Evolutionary conservation across 2,797 vertebrate species (phyloP).

Genomic region (Lophius americanus): DNA sequence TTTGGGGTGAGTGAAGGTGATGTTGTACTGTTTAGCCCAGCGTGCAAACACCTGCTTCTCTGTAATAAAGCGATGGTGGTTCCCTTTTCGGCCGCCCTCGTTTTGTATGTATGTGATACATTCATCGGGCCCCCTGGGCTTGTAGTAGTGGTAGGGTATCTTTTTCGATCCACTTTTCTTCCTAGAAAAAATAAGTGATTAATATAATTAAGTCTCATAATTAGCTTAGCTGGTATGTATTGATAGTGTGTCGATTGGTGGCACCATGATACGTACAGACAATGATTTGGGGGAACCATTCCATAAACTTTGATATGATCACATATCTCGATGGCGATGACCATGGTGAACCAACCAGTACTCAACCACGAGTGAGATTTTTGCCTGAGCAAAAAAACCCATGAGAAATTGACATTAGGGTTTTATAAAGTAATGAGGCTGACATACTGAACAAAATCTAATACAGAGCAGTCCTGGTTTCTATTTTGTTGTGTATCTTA

Average conservation of each 20-base stretch:
- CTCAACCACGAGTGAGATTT: slow-evolving; percentile 97
- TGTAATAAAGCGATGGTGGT: slow-evolving; percentile 98
- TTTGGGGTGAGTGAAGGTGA: slow-evolving; percentile 90
- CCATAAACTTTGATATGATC: slow-evolving; percentile 94
- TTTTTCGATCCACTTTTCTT: slow-evolving; percentile 81
- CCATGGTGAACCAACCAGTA: slow-evolving; percentile 99
- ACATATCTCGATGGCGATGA: slow-evolving; percentile 93
- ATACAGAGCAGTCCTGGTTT: too few species aligned
- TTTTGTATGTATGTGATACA: slow-evolving; percentile 93
- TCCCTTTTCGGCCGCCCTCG: slow-evolving; percentile 88
- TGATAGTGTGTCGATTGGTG: not conserved
- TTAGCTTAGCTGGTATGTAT: not conserved
- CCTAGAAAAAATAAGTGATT: slow-evolving; percentile 54
- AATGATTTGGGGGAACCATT: slow-evolving; percentile 95
- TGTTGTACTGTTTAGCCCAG: slow-evolving; percentile 95
- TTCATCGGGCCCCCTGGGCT: slow-evolving; percentile 92
- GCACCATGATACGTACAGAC: slow-evolving; percentile 82
- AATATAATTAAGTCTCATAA: not conserved
- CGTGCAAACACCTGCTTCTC: slow-evolving; percentile 95
- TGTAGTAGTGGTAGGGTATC: slow-evolving; percentile 97
- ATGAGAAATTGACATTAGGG: not conserved
- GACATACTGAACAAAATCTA: not conserved
- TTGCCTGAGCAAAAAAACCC: slow-evolving; percentile 77
- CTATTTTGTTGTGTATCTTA: too few species aligned
- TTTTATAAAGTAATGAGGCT: not conserved